Evolutionary conservation across 2,113 vertebrate genomes (phyloP), one percentile per base, ranked within the genome.

Genomic region (Lagopus muta): DNA sequence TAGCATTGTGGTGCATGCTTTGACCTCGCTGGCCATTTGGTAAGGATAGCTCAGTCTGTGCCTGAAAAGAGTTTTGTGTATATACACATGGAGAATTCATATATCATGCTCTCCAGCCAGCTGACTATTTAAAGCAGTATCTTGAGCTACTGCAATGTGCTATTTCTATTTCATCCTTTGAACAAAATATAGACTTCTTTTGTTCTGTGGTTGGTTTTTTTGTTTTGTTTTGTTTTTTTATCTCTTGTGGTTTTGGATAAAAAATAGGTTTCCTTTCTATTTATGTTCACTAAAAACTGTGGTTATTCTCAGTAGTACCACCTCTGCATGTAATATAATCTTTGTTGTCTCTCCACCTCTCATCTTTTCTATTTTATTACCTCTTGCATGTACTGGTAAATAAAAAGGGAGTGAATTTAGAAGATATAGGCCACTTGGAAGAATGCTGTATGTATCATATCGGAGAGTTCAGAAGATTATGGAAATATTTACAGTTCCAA

Each of bases 331-430:
- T 67, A 89, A 64, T 82, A 75, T 60, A 94, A 74, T 52, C 28
- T 36, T 21, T 38, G 34, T 78, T 86, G 65, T 64, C 60, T 80
- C 25, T 13, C 36, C 60, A 84, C 11, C 10, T 48, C 40, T 72
- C 93, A 78, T 70, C 30, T 89, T 80, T 85, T 80, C 34, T 69
- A 16, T 89, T 80, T 79, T 76, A 83, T 92, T 86, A 67, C 50
- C 36, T 92, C 14, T 79, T 87, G n/a, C 15, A 74, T 4, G 5
- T 58, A 50, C n/a, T 76, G 22, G 40, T 57, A 92, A 85, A 87
- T 58, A 82, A 89, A 84, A 73, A 89, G 24, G 34, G 47, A 92
- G 47, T 0, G 3, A 74, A 70, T 89, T 88, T 82, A 40, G 64
- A 92, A 86, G 86, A 93, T 75, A 71, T 5, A 67, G 52, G 57